Evolutionary conservation across 2,797 vertebrate genomes (phyloP).

Genomic region (Sandelia bainsii): DNA sequence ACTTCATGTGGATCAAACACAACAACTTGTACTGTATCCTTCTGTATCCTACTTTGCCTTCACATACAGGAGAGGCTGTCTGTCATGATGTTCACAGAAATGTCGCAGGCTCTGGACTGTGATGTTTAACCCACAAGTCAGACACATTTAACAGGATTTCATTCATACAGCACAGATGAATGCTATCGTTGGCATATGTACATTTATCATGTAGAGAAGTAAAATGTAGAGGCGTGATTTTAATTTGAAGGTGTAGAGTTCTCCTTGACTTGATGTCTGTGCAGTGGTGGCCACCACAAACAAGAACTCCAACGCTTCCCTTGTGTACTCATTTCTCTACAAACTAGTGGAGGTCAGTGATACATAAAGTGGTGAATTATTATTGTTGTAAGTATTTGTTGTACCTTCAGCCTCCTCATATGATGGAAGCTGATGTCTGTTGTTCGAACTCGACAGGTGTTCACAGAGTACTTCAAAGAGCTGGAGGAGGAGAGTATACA

Average conservation of each 20-base stretch:
- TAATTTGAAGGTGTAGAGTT: background rate
- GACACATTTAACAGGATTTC: background rate
- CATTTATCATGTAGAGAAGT: too few relatives aligned
- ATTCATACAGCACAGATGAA: background rate
- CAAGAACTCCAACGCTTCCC: constrained; percentile 93
- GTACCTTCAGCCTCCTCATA: background rate
- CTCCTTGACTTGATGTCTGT: constrained; percentile 78
- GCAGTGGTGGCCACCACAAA: constrained; percentile 93
- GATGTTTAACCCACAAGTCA: background rate
- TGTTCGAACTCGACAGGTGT: constrained; percentile 83
- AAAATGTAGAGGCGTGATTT: background rate
- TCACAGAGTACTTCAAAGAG: constrained; percentile 96
- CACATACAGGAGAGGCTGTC: background rate
- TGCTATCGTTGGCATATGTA: background rate
- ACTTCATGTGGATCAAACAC: constrained; percentile 97
- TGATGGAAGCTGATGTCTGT: constrained; percentile 1
- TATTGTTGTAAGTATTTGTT: background rate
- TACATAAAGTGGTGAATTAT: too few relatives aligned
- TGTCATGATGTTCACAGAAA: background rate
- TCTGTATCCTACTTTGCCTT: too few relatives aligned
- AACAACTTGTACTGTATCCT: constrained; percentile 96
- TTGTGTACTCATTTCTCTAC: constrained; percentile 95
- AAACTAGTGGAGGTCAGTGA: constrained; percentile 92
- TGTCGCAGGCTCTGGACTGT: background rate
- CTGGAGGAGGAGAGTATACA: constrained; percentile 95